Base-by-base conservation (phyloP, 2,113 vertebrate genomes). In the Malaclemys terrapin region DNA sequence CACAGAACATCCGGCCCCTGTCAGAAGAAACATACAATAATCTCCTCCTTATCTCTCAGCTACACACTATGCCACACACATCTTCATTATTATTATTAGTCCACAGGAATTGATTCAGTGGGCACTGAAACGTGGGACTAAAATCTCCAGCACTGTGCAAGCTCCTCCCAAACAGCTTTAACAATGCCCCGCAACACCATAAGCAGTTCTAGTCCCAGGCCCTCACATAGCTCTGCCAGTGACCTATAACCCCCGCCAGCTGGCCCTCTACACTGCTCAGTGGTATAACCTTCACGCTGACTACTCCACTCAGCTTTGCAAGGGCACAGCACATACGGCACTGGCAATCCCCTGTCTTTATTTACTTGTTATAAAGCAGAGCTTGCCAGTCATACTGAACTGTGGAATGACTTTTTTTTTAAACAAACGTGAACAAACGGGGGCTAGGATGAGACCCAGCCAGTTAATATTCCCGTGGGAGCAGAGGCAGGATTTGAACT, bases 131-230 rank as follows among this genome's bases (percentile, higher is more conserved):
- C 76, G 8, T 0, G 31, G 59, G 35, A 45, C 7, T 42, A 59
- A 92, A 50, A 50, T 53, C 54, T 50, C 20, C 62, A 84, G 35
- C 65, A 3, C 29, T 59, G 53, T 1, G 27, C 38, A 85, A 85
- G 62, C 10, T 84, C 47, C 27, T 12, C 65, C 69, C 0, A 20
- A 10, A 31, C 49, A 10, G 49, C 79, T 1, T 0, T 0, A 2
- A 45, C 10, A 6, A 10, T 8, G 75, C 59, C 83, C 78, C 27
- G 45, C 19, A 24, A 8, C 13, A 85, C 85, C 29, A 27, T 52
- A 82, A 1, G 0, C 14, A 31, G 80, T 88, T 69, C 29, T 19
- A 38, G 13, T 25, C 31, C 72, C 47, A 52, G 13, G 13, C 35
- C 45, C n/a, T 38, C 16, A 42, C 1, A 4, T 4, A 52, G 27